Percentiles rank a stretch among this genome's conserved stretches.
These are phyloP conservation scores for Eugnorisma glareosa DNA, from an alignment of 2,888 invertebrate species.

Conservation along the genomic window DNA sequence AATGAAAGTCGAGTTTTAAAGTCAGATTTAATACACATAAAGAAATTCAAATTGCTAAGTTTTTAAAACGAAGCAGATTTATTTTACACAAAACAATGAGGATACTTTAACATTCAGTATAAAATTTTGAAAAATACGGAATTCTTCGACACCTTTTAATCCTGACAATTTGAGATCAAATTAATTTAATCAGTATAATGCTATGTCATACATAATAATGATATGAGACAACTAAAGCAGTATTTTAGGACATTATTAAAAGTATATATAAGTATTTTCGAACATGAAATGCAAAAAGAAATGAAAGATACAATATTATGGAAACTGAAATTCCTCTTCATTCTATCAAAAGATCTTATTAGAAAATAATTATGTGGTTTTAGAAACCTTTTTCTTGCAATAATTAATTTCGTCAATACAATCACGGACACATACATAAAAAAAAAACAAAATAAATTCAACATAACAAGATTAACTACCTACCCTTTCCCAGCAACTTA, in stretches of 20 bases:
- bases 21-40: slow-evolving; percentile 74
- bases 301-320: not conserved
- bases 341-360: slow-evolving; percentile 21
- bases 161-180: slow-evolving; percentile 62
- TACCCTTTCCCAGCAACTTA: slow-evolving; percentile 54
- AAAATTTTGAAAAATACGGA: slow-evolving; percentile 58
- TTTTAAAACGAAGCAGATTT: slow-evolving; percentile 68
- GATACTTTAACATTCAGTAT: slow-evolving; percentile 46
- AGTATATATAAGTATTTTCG: slow-evolving; percentile 11
- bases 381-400: slow-evolving; percentile 52
- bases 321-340: slow-evolving; percentile 17
- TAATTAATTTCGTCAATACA: slow-evolving; percentile 36
- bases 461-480: slow-evolving; percentile 41
- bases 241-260: slow-evolving; percentile 16
- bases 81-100: slow-evolving; percentile 56
- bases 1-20: slow-evolving; percentile 58
- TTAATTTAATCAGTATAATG: slow-evolving; percentile 44
- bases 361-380: slow-evolving; percentile 52
- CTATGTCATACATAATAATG: slow-evolving; percentile 30
- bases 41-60: slow-evolving; percentile 68
- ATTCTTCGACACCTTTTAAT: slow-evolving; percentile 43
- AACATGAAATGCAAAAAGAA: slow-evolving; percentile 37
- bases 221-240: slow-evolving; percentile 35
- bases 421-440: slow-evolving; percentile 28
- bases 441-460: slow-evolving; percentile 40